phyloP scores from a whole-genome alignment of 2,113 vertebrate genomes.

The Octodon degus region DNA sequence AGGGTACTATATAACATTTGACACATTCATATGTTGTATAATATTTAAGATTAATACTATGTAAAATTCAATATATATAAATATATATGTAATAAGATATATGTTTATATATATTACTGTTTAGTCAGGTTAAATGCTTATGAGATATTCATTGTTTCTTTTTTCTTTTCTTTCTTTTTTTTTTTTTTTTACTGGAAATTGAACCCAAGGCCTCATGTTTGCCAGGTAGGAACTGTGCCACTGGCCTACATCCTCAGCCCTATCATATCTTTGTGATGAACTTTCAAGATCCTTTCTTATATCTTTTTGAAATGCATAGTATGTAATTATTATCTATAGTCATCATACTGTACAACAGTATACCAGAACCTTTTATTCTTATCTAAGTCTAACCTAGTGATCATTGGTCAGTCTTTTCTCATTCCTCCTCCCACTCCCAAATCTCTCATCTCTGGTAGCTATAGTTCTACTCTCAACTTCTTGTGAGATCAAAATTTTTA shows the following conservation, averaged over 20 bases:
- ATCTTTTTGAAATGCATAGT: neutral
- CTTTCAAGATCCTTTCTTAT: too few relatives aligned
- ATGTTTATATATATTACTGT: neutral
- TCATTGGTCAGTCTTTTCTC: neutral
- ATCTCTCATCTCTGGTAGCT: neutral
- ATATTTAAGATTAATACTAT: neutral
- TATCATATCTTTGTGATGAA: neutral
- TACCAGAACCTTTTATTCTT: neutral
- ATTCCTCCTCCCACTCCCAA: too few relatives aligned
- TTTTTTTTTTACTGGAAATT: too few relatives aligned
- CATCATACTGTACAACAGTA: neutral
- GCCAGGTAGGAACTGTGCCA: too few relatives aligned
- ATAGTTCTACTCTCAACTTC: neutral
- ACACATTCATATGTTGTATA: neutral
- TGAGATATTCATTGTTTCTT: neutral
- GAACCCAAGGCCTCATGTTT: too few relatives aligned
- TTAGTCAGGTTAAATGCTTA: neutral
- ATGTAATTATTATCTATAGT: neutral
- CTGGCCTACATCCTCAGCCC: too few relatives aligned
- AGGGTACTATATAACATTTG: neutral
- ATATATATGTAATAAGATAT: neutral
- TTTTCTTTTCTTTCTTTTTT: too few relatives aligned
- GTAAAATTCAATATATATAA: neutral
- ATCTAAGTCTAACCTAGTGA: neutral
- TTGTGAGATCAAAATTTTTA: neutral